Evolutionary conservation across 2,888 invertebrate genomes (phyloP).

Genomic region (Apodemia mormo): DNA sequence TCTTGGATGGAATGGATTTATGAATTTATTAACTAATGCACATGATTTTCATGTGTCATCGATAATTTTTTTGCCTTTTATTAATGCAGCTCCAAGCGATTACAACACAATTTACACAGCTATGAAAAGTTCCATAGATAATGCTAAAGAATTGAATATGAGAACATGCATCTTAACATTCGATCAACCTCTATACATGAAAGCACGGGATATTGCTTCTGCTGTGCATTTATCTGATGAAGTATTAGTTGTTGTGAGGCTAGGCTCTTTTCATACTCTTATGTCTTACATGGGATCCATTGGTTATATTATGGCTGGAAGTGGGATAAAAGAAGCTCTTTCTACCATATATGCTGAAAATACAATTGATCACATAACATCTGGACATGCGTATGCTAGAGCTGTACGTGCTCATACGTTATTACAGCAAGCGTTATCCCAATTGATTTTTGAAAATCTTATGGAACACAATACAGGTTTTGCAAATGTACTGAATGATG

Average conservation of each 20-base stretch:
- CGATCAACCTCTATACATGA: constrained; percentile 26
- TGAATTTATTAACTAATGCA: too few species aligned
- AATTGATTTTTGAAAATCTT: constrained; percentile 30
- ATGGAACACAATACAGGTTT: constrained; percentile 25
- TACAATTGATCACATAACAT: constrained; percentile 26
- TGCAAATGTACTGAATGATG: constrained; percentile 21
- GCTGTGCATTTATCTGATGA: constrained; percentile 18
- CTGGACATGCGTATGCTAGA: constrained; percentile 29
- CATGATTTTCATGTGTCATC: not conserved
- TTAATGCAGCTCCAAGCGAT: not conserved
- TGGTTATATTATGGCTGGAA: constrained; percentile 30
- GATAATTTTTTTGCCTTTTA: not conserved
- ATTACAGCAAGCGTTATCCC: constrained; percentile 27
- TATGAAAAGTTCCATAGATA: constrained; percentile 23
- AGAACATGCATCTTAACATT: constrained; percentile 27
- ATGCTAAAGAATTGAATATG: constrained; percentile 24
- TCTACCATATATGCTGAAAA: constrained; percentile 30
- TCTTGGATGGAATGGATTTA: too few species aligned
- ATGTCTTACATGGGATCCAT: constrained; percentile 30
- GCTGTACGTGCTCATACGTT: constrained; percentile 28
- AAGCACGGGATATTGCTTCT: constrained; percentile 28
- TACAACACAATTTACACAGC: not conserved
- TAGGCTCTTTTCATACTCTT: constrained; percentile 28
- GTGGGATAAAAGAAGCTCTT: constrained; percentile 32
- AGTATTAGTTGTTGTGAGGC: constrained; percentile 23